phyloP scores from a whole-genome alignment of 1,140 invertebrate genomes.

The Oryctes rhinoceros region DNA sequence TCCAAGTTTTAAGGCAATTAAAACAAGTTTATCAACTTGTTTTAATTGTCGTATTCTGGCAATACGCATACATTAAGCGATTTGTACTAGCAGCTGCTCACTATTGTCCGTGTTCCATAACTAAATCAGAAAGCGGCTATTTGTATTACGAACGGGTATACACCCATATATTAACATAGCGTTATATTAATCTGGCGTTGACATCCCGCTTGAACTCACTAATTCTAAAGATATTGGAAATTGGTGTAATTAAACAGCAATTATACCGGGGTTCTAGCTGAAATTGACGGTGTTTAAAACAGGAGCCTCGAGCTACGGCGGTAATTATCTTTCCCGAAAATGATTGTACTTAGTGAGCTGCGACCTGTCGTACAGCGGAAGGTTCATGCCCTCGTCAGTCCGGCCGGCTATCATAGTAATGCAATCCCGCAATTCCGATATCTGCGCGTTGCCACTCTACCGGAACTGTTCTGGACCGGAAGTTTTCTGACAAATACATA shows the following conservation, averaged over 20 bases:
- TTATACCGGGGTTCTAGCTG: conserved; percentile 27
- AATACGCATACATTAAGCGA: conserved; percentile 3
- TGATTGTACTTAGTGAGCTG: conserved; percentile 26
- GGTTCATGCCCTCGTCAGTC: conserved; percentile 19
- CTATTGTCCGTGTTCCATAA: background rate
- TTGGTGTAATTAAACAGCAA: conserved; percentile 36
- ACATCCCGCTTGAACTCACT: background rate
- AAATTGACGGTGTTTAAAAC: conserved; percentile 39
- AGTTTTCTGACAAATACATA: conserved; percentile 39
- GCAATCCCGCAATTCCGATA: conserved; percentile 39
- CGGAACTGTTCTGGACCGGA: conserved; percentile 38
- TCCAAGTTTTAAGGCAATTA: too few relatives aligned
- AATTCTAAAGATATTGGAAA: conserved; percentile 33
- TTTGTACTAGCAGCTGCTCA: background rate
- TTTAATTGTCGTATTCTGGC: too few relatives aligned
- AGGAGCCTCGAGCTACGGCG: background rate
- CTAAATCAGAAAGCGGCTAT: background rate
- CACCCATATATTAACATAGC: background rate
- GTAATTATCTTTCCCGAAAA: conserved; percentile 37
- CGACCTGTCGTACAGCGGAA: background rate
- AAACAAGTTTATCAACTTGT: too few relatives aligned
- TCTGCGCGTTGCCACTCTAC: conserved; percentile 35
- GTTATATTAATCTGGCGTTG: conserved; percentile 15
- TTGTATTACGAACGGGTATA: background rate
- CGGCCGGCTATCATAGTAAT: conserved; percentile 25